Percentiles rank a stretch among this genome's conserved stretches.
Evolutionary conservation across 2,113 vertebrate genomes (phyloP).

Genomic region (Capreolus pygargus): DNA sequence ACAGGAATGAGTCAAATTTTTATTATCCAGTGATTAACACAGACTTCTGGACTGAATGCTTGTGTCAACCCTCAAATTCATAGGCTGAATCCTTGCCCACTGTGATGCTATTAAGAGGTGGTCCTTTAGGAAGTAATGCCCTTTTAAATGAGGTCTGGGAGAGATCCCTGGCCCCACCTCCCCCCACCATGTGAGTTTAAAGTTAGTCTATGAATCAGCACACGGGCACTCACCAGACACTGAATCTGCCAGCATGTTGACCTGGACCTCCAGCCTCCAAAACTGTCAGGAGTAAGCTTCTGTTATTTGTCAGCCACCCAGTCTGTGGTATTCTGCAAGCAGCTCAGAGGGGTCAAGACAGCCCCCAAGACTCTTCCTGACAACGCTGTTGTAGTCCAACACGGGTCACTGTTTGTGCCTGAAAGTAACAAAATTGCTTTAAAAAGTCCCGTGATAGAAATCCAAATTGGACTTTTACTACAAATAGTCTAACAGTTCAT

Average conservation of each 20-base stretch:
- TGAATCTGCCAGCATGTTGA: not conserved
- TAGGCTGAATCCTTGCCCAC: not conserved
- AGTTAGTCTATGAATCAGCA: not conserved
- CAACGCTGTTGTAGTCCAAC: not conserved
- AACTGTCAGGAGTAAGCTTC: not conserved
- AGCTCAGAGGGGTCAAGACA: not conserved
- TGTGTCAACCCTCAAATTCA: not conserved
- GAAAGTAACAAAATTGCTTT: not conserved
- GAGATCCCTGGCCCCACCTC: not conserved
- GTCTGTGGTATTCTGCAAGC: not conserved
- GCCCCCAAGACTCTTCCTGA: not conserved
- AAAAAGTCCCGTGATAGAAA: not conserved
- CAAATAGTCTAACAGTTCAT: conserved; percentile 11
- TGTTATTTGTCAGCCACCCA: not conserved
- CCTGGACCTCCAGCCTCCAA: not conserved
- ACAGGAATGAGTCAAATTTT: not conserved
- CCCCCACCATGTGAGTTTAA: not conserved
- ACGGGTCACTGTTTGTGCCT: conserved; percentile 51
- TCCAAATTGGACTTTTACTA: conserved; percentile 26
- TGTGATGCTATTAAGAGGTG: not conserved
- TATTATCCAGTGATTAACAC: not conserved
- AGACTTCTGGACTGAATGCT: not conserved
- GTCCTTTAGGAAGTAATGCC: not conserved
- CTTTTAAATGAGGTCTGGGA: not conserved
- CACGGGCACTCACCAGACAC: not conserved